Evolutionary conservation across 1,140 invertebrate genomes (phyloP).

Genomic region (Tetragonula clypearis): DNA sequence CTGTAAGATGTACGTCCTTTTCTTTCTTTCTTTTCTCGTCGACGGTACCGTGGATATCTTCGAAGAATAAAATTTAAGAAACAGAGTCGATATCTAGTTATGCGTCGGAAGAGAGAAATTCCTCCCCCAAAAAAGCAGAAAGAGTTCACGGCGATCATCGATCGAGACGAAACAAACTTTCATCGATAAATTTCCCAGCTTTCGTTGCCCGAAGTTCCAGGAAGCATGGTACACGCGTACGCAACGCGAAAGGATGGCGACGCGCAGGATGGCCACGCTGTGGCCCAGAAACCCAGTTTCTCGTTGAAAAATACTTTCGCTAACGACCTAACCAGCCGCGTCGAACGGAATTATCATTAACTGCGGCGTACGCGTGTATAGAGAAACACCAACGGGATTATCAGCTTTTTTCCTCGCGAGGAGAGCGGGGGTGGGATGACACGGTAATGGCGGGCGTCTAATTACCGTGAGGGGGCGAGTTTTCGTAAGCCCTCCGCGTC

Average conservation of each 20-base stretch:
- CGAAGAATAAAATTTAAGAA: too few relatives aligned
- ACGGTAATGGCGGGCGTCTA: constrained; percentile 11
- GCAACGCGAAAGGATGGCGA: neutral
- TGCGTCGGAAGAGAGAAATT: too few relatives aligned
- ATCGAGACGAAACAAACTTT: too few relatives aligned
- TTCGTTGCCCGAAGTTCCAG: too few relatives aligned
- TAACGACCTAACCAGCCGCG: constrained; percentile 30
- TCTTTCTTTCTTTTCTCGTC: too few relatives aligned
- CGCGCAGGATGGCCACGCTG: neutral
- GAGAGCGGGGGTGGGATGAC: neutral
- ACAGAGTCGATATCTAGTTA: too few relatives aligned
- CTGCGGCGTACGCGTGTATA: neutral
- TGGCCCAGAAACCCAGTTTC: constrained; percentile 37
- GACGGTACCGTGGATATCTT: too few relatives aligned
- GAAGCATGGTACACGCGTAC: neutral
- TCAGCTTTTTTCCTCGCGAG: constrained; percentile 5
- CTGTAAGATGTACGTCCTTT: too few relatives aligned
- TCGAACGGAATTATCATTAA: constrained; percentile 49
- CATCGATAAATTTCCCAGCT: too few relatives aligned
- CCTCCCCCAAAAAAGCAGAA: too few relatives aligned
- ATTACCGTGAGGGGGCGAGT: constrained; percentile 14
- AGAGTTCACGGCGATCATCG: too few relatives aligned
- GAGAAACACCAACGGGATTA: constrained; percentile 7
- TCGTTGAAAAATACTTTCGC: constrained; percentile 35
- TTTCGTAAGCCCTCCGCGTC: constrained; percentile 2